Base-by-base conservation (phyloP, 2,888 invertebrate species). In the Drosophila aldrichi region DNA sequence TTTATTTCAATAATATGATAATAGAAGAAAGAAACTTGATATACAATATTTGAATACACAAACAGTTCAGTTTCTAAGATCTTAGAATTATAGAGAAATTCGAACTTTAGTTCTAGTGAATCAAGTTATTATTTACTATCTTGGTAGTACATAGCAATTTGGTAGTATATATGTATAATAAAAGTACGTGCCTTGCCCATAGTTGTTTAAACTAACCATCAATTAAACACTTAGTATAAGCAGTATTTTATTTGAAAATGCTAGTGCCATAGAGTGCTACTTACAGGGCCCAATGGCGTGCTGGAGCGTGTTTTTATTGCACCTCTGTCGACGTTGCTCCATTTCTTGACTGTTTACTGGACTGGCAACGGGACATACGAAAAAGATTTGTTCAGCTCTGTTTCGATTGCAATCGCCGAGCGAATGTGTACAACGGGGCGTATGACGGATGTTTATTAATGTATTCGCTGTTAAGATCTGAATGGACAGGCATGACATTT, bases 281-380 rank as follows among this genome's bases (percentile, higher is more conserved):
- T 91, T 78, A 92, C 92, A 91, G 2, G 94, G 94, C 32, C 93
- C 92, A 56, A 94, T 84, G 10, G 94, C 94, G 49, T 93, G 89
- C 73, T 94, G 94, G 41, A 94, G 91, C 44, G 94, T 93, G 59
- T 94, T 92, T 51, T 49, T 67, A 55, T 70, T 72, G 48, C 43
- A 62, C 38, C 34, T 65, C 38, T 52, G 64, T 51, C 18, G 34
- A 22, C 29, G 44, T 29, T 52, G 73, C 75, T 77, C 71, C 86
- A 79, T 85, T 75, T 70, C 60, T 70, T 72, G 73, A 48, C 69
- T 62, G 68, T 66, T 59, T 29, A 25, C 68, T 62, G 56, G 25
- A 29, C 68, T 60, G 56, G 22, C 20, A 49, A 48, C 56, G 72
- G 62, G 44, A 48, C 61, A 51, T 14, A 48, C 34, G 36, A 58